Percentiles rank a stretch among this genome's conserved stretches.
phyloP scores from a whole-genome alignment of 1,140 invertebrate species.

The Calephelis nemesis region DNA sequence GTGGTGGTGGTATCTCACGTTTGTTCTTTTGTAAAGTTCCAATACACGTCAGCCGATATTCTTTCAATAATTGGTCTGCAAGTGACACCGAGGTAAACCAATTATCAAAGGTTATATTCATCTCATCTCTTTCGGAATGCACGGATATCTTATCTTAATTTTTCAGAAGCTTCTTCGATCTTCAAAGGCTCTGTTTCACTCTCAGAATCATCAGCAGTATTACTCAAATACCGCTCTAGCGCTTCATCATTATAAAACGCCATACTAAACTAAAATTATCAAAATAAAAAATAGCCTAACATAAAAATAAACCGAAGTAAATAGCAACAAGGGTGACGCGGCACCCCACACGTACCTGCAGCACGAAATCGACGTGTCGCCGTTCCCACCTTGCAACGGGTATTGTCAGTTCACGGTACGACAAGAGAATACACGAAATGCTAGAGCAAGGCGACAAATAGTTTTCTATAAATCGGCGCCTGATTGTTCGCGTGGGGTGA shows the following conservation, averaged over 20 bases:
- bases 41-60: slow-evolving; percentile 3
- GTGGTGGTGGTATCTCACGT: not conserved
- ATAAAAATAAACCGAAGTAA: slow-evolving; percentile 27
- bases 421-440: slow-evolving; percentile 13
- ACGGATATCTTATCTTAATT: too few species aligned
- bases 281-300: too few species aligned
- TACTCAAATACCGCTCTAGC: too few species aligned
- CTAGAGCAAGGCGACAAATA: not conserved
- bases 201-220: too few species aligned
- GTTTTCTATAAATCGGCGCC: not conserved
- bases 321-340: slow-evolving; percentile 32
- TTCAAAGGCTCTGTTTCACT: too few species aligned
- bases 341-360: slow-evolving; percentile 22
- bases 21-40: slow-evolving; percentile 18
- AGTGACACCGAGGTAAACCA: slow-evolving; percentile 6
- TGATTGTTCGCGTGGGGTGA: not conserved
- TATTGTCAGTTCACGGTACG: not conserved
- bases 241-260: not conserved
- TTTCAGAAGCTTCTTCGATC: not conserved
- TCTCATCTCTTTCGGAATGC: not conserved
- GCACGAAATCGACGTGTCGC: not conserved
- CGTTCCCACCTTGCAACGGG: not conserved
- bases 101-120: slow-evolving; percentile 14
- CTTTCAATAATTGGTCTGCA: not conserved
- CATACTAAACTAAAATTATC: too few species aligned